Evolutionary conservation across 2,113 vertebrate genomes (phyloP).

Genomic region (Haemorhous mexicanus): DNA sequence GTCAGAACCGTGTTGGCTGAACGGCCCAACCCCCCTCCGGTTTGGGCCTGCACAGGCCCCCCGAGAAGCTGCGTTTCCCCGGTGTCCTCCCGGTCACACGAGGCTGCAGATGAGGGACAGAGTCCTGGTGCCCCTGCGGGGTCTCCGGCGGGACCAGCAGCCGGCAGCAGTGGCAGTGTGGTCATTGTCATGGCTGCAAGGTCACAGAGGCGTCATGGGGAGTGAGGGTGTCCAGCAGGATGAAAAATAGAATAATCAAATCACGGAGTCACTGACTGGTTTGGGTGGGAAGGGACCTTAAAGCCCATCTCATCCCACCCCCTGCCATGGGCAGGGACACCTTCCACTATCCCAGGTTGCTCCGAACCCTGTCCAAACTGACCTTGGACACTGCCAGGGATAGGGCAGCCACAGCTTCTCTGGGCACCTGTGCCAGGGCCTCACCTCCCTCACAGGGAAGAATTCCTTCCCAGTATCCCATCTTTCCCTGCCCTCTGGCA

Average conservation of each 20-base stretch:
- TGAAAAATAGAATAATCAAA: neutral
- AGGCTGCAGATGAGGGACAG: conserved; percentile 29
- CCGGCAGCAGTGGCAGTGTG: neutral
- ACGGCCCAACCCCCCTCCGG: fast-evolving
- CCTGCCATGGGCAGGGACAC: neutral
- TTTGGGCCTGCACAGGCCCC: neutral
- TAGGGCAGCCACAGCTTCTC: neutral
- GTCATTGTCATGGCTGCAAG: neutral
- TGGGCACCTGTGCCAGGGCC: neutral
- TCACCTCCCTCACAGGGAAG: fast-evolving
- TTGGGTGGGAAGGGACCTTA: neutral
- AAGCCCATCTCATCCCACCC: neutral
- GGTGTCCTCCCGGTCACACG: neutral
- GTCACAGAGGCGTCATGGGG: fast-evolving
- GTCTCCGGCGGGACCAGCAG: neutral
- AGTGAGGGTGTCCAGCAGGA: neutral
- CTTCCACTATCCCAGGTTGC: neutral
- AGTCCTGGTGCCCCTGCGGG: neutral
- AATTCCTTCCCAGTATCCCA: neutral
- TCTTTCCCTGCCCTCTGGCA: neutral
- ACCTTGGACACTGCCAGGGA: neutral
- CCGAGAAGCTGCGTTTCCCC: neutral
- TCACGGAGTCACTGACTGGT: fast-evolving
- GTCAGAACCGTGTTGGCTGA: neutral
- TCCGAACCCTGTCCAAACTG: neutral